Evolutionary conservation across 2,113 vertebrate genomes (phyloP).

Genomic region (Saguinus midas): DNA sequence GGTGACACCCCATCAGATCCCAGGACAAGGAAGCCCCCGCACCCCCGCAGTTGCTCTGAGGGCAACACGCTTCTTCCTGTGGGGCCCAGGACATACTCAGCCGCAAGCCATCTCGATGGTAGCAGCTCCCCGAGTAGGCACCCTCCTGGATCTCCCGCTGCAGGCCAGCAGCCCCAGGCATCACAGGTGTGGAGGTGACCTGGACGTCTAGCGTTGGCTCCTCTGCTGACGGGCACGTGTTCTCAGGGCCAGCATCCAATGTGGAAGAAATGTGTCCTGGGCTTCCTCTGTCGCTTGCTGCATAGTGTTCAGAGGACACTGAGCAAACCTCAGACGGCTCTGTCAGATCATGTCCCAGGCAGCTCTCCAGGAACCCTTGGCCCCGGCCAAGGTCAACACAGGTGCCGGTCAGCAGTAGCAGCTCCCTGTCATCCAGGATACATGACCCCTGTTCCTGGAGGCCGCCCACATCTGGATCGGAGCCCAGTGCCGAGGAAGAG

Average conservation of each 20-base stretch:
- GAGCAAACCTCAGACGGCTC: neutral
- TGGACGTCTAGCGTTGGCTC: slow-evolving; percentile 72
- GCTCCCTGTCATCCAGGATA: neutral
- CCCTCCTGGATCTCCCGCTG: slow-evolving; percentile 84
- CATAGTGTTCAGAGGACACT: neutral
- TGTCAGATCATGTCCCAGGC: neutral
- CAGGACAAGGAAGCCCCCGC: neutral
- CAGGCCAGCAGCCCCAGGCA: neutral
- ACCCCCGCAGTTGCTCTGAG: accelerated
- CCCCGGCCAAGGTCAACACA: neutral
- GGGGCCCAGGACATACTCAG: slow-evolving; percentile 83
- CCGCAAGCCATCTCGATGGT: slow-evolving; percentile 90
- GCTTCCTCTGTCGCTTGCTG: neutral
- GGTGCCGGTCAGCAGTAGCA: slow-evolving; percentile 41
- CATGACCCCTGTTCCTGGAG: neutral
- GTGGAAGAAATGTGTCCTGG: neutral
- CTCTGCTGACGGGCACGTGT: accelerated
- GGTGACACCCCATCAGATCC: too few species aligned
- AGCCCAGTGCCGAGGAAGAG: slow-evolving; percentile 64
- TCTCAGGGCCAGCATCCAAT: neutral
- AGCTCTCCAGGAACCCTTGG: neutral
- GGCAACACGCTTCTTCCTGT: accelerated
- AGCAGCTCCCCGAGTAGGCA: slow-evolving; percentile 86
- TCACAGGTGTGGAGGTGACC: slow-evolving; percentile 90
- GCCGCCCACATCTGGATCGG: slow-evolving; percentile 58